Percentiles rank a stretch among this genome's conserved stretches.
Evolutionary conservation across 1,140 invertebrate genomes (phyloP).

Genomic region (Streblospio benedicti): DNA sequence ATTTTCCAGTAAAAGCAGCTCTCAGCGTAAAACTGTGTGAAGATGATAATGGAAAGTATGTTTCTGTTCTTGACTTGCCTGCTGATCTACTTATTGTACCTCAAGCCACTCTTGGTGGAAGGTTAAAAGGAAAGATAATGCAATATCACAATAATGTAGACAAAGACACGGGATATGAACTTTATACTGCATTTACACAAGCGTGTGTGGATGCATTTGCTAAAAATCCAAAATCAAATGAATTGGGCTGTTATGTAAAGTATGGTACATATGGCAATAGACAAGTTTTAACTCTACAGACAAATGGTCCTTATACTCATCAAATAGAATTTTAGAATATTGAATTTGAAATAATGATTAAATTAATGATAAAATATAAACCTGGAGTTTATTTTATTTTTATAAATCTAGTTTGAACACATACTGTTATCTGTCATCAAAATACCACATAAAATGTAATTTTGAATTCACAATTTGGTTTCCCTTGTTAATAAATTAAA

Average conservation of each 20-base stretch:
- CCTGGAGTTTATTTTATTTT: too few relatives aligned
- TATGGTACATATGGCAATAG: conserved; percentile 48
- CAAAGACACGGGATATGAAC: conserved; percentile 40
- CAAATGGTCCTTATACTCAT: conserved; percentile 50
- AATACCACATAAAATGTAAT: too few relatives aligned
- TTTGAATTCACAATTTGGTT: too few relatives aligned
- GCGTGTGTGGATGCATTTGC: conserved; percentile 25
- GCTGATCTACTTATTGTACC: conserved; percentile 49
- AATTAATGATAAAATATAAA: too few relatives aligned
- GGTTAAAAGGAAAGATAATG: conserved; percentile 45
- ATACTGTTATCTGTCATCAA: too few relatives aligned
- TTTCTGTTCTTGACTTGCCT: conserved; percentile 40
- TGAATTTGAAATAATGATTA: too few relatives aligned
- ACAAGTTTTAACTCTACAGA: conserved; percentile 47
- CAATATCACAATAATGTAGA: conserved; percentile 49
- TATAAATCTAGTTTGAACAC: too few relatives aligned
- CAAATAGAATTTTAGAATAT: conserved; percentile 41
- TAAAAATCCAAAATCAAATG: conserved; percentile 17
- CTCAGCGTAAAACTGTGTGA: conserved; percentile 37
- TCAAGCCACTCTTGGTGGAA: conserved; percentile 49
- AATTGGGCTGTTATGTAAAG: conserved; percentile 28
- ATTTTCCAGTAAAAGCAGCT: conserved; percentile 40
- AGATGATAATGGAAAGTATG: conserved; percentile 29
- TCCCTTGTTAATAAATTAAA: too few relatives aligned
- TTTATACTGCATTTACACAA: conserved; percentile 42